Conservation (phyloP, 2,113 vertebrate species). For the Vanacampus margaritifer region DNA sequence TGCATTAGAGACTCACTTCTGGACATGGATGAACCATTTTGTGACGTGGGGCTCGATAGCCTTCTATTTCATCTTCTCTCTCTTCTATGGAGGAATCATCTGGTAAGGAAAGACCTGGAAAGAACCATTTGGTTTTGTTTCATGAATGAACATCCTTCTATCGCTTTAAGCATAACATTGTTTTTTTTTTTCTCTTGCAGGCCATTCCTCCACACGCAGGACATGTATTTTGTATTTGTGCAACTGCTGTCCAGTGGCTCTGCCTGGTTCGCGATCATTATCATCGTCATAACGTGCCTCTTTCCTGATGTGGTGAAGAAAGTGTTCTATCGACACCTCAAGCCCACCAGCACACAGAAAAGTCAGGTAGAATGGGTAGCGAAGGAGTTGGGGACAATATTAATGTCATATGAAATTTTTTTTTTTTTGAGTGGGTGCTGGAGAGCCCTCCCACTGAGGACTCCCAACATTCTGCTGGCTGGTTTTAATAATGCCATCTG, state of each 20-base stretch:
- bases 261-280: constrained; percentile 94
- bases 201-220: constrained; percentile 95
- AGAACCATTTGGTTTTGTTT: too few relatives aligned
- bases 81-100: constrained; percentile 97
- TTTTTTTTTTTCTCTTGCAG: constrained; percentile 58
- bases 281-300: constrained; percentile 89
- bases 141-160: too few relatives aligned
- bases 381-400: not conserved
- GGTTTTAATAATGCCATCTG: too few relatives aligned
- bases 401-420: not conserved
- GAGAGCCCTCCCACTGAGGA: too few relatives aligned
- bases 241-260: constrained; percentile 95
- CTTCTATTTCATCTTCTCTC: constrained; percentile 97
- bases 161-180: too few relatives aligned
- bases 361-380: constrained; percentile 80
- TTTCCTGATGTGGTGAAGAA: constrained; percentile 93
- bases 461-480: too few relatives aligned
- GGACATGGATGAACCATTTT: constrained; percentile 99
- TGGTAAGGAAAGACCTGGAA: constrained; percentile 76
- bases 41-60: constrained; percentile 98
- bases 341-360: constrained; percentile 91
- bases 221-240: constrained; percentile 97
- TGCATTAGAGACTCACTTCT: constrained; percentile 96
- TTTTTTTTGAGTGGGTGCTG: too few relatives aligned
- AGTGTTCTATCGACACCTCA: constrained; percentile 86